Evolutionary conservation across 2,888 invertebrate genomes (phyloP), one percentile per base, ranked within the genome.

Genomic region (Chesias legatella): DNA sequence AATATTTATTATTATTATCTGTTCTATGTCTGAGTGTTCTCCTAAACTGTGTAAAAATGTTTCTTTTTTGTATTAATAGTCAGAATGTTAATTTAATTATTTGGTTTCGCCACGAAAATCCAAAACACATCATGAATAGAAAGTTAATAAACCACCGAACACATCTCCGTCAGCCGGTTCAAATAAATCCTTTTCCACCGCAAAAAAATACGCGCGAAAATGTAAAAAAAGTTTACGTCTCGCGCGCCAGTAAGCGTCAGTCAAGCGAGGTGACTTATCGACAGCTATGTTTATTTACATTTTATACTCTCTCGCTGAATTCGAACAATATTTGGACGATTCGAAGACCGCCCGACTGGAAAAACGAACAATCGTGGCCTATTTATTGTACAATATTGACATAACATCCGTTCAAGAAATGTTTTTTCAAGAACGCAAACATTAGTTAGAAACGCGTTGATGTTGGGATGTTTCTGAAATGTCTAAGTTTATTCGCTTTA

Each of bases 231-330:
- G 47, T 50, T 48, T 36, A 42, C 48, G 33, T 53, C 37, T 43
- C 49, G 35, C 58, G 49, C 57, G 36, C 53, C 57, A 51, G 31
- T 51, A 50, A 46, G 56, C 53, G 45, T 56, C 60, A 60, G 48
- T 60, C 55, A 59, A 54, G 58, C 53, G 60, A 48, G 53, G 53
- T 56, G 58, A 60, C 58, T 63, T 55, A 62, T 55, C 54, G 56
- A 38, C 49, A 45, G 45, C 34, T 17, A 36, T 42, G 41, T 27
- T 33, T 35, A 51, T 56, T 39, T 37, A 49, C 50, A 52, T 51
- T 51, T 43, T 46, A 43, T 46, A 44, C 45, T 49, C 46, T 57
- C 43, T 52, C 51, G 50, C 41, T 53, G 47, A 33, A 41, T 46
- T 43, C 45, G 48, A 54, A 57, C 60, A 54, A 60, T 60, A 58